Evolutionary conservation across 2,797 vertebrate species (phyloP), one percentile per base, ranked within the genome.

Genomic region (Chloroceryle inda): DNA sequence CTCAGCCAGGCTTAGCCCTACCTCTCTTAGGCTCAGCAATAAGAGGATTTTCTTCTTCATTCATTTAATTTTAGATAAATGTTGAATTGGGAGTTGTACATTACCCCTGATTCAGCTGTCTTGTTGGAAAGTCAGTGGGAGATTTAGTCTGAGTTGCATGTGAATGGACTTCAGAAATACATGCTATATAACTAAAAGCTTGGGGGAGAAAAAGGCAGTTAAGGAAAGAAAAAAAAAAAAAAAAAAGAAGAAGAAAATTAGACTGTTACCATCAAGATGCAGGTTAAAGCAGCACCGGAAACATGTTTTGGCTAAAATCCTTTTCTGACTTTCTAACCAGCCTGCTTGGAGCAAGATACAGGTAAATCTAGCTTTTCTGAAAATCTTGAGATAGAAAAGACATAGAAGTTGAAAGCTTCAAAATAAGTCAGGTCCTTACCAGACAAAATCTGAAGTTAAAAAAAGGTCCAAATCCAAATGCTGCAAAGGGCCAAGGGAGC

Each of bases 21-120:
- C 67, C 84, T 95, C 86, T 96, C 47, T 50, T 74, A 88, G 47
- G 71, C 80, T 89, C 77, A 92, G 80, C 74, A 94, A 82, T 95
- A 96, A 96, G 92, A 93, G 92, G 95, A 97, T 97, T 94, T 96
- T 93, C 92, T 92, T 94, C 52, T 91, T 95, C 52, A 0, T 94
- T 95, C 95, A 82, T 91, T 94, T 95, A 89, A 96, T 96, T 97
- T 94, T 35, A 97, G 95, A 96, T 97, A 97, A 96, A 93, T 77
- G 90, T 94, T 95, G 95, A 95, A 92, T 31, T 95, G 86, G 94
- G 92, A 96, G 67, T 91, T 94, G 77, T 45, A 92, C 56, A 67
- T 93, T 95, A 87, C 56, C 85, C 85, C 67, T 84, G 90, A 94
- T 91, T 93, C 95, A 94, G 84, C 93, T 93, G 74, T 92, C 95